Evolutionary conservation across 2,113 vertebrate genomes (phyloP).

Genomic region (Mus spicilegus): DNA sequence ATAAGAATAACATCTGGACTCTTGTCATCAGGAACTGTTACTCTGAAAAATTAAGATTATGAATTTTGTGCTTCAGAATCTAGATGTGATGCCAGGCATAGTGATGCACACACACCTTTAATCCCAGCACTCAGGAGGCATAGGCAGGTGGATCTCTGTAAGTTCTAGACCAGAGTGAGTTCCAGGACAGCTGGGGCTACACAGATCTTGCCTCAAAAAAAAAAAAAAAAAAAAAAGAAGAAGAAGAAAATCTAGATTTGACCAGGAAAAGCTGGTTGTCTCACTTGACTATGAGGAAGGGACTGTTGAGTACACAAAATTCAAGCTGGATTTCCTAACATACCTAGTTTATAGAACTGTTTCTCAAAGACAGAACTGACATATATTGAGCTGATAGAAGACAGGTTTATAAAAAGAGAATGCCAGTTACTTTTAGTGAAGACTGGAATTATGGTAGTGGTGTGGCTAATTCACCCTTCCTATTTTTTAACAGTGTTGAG

Average conservation of each 20-base stretch:
- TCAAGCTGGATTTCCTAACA: slow-evolving; percentile 52
- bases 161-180: not conserved
- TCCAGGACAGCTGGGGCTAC: not conserved
- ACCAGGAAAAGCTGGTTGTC: not conserved
- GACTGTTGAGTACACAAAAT: not conserved
- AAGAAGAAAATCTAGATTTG: not conserved
- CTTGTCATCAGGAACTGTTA: not conserved
- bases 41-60: slow-evolving; percentile 48
- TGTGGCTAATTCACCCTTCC: slow-evolving; percentile 44
- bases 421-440: slow-evolving; percentile 31
- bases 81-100: not conserved
- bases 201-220: not conserved
- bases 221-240: too few relatives aligned
- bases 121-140: not conserved
- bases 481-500: not conserved
- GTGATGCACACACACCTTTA: not conserved
- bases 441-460: not conserved
- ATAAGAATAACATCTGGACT: not conserved
- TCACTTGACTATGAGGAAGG: slow-evolving; percentile 11
- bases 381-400: not conserved
- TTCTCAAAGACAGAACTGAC: not conserved
- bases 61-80: not conserved
- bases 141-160: not conserved
- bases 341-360: not conserved
- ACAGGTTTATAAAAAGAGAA: not conserved